These are phyloP conservation scores for Oryzias javanicus DNA, from an alignment of 2,113 vertebrate species.

Conservation along the genomic window DNA sequence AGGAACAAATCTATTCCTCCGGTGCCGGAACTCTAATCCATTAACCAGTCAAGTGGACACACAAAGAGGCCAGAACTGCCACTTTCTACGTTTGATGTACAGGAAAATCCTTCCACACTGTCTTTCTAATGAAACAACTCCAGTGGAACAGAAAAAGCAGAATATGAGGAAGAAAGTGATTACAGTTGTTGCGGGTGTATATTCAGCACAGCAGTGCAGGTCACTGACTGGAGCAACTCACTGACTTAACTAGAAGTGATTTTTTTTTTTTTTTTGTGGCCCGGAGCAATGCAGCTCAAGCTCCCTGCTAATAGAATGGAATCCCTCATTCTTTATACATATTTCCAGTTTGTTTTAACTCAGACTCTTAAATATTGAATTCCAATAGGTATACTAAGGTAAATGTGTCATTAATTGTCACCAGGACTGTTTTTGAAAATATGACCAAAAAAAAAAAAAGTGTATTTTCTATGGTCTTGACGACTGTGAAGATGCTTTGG, in stretches of 20 bases:
- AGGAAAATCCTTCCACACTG: constrained; percentile 15
- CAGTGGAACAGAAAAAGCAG: neutral
- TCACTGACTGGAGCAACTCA: constrained; percentile 20
- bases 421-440: constrained; percentile 40
- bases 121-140: neutral
- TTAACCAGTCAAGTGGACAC: constrained; percentile 35
- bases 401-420: too few species aligned
- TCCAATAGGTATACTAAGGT: too few species aligned
- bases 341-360: constrained; percentile 39
- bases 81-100: constrained; percentile 22
- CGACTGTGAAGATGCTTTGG: too few species aligned
- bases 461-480: too few species aligned
- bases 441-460: constrained; percentile 31
- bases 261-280: constrained; percentile 39
- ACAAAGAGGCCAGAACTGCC: neutral
- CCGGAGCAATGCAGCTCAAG: constrained; percentile 20
- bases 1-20: constrained; percentile 16
- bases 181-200: constrained; percentile 24
- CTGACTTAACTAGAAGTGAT: constrained; percentile 30
- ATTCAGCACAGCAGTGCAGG: constrained; percentile 18
- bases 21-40: constrained; percentile 35
- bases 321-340: constrained; percentile 20
- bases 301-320: constrained; percentile 31
- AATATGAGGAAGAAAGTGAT: constrained; percentile 41
- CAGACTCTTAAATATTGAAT: constrained; percentile 23